A percentile compares a stretch with the other conserved stretches of the same genome.
Conservation (phyloP, 2,888 invertebrate genomes). For the Crematogaster levior region DNA sequence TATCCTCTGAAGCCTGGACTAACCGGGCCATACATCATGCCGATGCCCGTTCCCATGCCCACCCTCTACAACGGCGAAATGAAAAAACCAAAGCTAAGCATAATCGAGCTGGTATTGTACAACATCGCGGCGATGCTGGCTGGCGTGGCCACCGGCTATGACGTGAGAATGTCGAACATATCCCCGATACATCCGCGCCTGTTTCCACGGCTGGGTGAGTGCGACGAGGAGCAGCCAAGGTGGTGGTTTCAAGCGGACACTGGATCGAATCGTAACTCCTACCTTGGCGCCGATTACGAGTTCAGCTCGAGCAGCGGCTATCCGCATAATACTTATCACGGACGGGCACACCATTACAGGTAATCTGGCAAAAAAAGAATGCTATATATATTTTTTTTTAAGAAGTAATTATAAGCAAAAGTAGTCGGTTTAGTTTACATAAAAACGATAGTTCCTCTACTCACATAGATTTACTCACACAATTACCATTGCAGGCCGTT, state of each 20-base stretch:
- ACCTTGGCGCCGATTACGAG: conserved; percentile 87
- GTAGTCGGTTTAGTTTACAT: not conserved
- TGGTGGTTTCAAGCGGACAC: conserved; percentile 81
- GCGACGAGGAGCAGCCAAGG: conserved; percentile 80
- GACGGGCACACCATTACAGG: conserved; percentile 92
- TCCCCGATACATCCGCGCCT: conserved; percentile 93
- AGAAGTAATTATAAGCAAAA: not conserved
- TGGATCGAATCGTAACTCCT: conserved; percentile 82
- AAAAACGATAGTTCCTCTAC: not conserved
- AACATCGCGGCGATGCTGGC: conserved; percentile 97
- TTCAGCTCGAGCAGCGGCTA: conserved; percentile 88
- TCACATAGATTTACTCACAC: not conserved
- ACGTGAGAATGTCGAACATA: conserved; percentile 95
- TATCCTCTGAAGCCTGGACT: conserved; percentile 81
- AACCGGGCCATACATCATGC: conserved; percentile 83
- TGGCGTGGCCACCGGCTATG: conserved; percentile 96
- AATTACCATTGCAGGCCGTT: conserved; percentile 78
- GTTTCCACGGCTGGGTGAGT: conserved; percentile 87
- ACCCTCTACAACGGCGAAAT: conserved; percentile 93
- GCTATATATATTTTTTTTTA: not conserved
- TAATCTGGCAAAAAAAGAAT: conserved; percentile 56
- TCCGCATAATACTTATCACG: conserved; percentile 96
- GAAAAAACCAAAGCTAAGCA: conserved; percentile 89
- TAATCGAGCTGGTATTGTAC: conserved; percentile 93
- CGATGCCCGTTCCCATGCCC: conserved; percentile 91